Conservation (phyloP, 2,797 vertebrate species). For the Glyptemys insculpta region DNA sequence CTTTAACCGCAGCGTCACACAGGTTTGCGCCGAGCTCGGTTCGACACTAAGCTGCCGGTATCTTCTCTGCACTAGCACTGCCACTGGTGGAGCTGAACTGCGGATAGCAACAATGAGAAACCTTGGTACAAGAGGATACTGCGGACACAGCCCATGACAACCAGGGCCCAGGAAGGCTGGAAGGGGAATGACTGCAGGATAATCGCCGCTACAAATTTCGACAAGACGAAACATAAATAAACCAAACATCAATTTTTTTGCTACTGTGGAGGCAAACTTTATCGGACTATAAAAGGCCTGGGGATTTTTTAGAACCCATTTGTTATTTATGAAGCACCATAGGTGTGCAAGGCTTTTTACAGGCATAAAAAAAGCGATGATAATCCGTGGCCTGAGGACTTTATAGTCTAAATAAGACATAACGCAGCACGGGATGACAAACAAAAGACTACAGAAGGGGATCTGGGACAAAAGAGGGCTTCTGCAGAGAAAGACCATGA, state of each 20-base stretch:
- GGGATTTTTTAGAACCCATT: background rate
- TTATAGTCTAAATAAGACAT: conserved; percentile 36
- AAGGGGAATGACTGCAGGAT: background rate
- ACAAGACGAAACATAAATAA: background rate
- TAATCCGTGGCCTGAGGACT: conserved; percentile 63
- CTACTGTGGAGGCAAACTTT: background rate
- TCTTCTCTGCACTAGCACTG: background rate
- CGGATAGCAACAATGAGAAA: background rate
- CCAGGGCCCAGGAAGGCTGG: accelerated
- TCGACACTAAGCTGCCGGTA: background rate
- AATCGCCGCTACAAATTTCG: accelerated
- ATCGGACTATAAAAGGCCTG: background rate
- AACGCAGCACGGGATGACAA: conserved; percentile 10
- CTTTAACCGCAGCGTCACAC: background rate
- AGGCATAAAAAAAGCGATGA: conserved; percentile 39
- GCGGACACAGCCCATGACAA: background rate
- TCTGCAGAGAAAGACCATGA: conserved; percentile 8
- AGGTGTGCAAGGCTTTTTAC: conserved; percentile 25
- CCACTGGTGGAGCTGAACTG: background rate
- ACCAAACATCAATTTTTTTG: accelerated
- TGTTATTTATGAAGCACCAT: conserved; percentile 43
- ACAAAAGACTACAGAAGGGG: background rate
- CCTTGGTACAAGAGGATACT: background rate
- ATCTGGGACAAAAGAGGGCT: background rate
- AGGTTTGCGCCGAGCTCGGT: background rate